Evolutionary conservation across 2,888 invertebrate genomes (phyloP).

Genomic region (Actias luna): DNA sequence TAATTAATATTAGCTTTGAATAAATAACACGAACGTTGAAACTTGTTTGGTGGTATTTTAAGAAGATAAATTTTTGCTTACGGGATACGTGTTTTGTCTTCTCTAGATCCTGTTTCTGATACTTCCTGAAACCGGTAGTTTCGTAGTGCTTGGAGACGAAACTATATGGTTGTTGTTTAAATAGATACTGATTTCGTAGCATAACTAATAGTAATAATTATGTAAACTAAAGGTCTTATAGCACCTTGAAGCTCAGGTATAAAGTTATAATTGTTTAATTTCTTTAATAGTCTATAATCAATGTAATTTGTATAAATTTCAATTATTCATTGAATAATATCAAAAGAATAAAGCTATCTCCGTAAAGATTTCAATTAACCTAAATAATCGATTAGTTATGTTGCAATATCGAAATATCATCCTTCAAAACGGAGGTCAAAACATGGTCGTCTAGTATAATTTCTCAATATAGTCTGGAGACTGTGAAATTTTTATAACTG

Average conservation of each 20-base stretch:
- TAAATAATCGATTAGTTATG: not conserved
- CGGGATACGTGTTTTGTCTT: not conserved
- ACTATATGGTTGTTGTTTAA: not conserved
- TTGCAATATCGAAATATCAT: not conserved
- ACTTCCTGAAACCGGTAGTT: too few species aligned
- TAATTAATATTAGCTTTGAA: not conserved
- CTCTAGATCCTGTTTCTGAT: not conserved
- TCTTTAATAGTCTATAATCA: not conserved
- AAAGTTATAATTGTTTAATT: too few species aligned
- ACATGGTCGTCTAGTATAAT: not conserved
- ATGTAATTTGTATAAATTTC: not conserved
- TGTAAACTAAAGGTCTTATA: not conserved
- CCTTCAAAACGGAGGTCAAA: not conserved
- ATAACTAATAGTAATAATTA: not conserved
- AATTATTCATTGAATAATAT: not conserved
- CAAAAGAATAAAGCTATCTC: not conserved
- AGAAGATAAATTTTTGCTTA: not conserved
- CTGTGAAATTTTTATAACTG: not conserved
- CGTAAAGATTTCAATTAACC: not conserved
- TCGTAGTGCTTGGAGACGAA: too few species aligned
- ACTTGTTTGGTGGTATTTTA: not conserved
- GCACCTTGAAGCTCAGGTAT: not conserved
- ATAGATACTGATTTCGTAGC: not conserved
- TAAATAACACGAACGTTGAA: not conserved
- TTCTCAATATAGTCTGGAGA: not conserved